These are phyloP conservation scores for Tethya wilhelma DNA, from an alignment of 37 sponge, comb jelly and placozoan genomes.

Conservation along the genomic window DNA sequence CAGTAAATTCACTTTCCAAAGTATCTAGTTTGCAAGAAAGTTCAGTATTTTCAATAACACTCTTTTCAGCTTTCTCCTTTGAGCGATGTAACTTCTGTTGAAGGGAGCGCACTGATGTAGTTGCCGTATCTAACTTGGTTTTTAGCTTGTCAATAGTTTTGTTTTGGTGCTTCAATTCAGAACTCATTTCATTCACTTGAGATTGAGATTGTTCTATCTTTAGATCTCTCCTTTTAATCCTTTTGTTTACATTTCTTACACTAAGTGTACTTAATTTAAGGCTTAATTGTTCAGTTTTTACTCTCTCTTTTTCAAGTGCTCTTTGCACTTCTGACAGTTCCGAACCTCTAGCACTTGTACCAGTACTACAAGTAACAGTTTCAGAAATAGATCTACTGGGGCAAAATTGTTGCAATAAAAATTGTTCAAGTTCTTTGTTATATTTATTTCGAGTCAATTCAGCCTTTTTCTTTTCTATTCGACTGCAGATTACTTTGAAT, in stretches of 20 bases:
- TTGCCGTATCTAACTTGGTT: neutral
- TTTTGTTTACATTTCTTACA: neutral
- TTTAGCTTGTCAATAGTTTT: neutral
- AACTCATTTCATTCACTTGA: neutral
- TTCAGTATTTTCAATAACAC: neutral
- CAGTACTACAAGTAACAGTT: too few relatives aligned
- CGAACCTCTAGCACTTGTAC: too few relatives aligned
- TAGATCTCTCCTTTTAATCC: neutral
- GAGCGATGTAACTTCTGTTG: neutral
- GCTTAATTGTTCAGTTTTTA: neutral
- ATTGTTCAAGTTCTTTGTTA: too few relatives aligned
- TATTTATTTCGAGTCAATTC: too few relatives aligned
- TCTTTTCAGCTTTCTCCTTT: neutral
- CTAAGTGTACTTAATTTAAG: neutral
- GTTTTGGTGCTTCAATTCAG: neutral
- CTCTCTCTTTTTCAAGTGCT: neutral
- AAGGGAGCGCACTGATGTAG: neutral
- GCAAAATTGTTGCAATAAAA: too few relatives aligned
- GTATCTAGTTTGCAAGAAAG: neutral
- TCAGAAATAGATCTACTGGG: too few relatives aligned
- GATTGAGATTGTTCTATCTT: neutral
- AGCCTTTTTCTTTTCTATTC: too few relatives aligned
- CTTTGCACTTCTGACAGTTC: too few relatives aligned
- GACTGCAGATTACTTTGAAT: too few relatives aligned
- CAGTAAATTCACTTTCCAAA: neutral